phyloP scores from a whole-genome alignment of 2,888 invertebrate species.

The Biston stratarius region DNA sequence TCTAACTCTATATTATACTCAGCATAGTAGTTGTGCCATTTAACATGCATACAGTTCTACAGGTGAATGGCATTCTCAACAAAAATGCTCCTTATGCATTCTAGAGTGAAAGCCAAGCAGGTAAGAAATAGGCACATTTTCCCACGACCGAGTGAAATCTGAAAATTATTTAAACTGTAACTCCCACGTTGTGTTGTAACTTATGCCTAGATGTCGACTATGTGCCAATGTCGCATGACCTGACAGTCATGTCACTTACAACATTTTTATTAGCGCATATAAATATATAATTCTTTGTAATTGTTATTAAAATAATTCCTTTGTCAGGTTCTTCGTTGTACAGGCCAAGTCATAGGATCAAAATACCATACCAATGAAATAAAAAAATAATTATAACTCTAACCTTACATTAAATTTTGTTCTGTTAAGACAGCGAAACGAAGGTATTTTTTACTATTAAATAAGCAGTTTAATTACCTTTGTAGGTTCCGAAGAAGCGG shows the following conservation, averaged over 20 bases:
- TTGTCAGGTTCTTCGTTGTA: not conserved
- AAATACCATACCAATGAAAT: not conserved
- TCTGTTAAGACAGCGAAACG: too few relatives aligned
- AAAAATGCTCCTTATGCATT: not conserved
- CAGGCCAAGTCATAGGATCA: not conserved
- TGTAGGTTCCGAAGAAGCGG: too few relatives aligned
- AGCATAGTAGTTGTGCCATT: not conserved
- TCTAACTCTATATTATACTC: too few relatives aligned
- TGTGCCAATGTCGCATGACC: slow-evolving; percentile 4
- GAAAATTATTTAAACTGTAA: slow-evolving; percentile 48
- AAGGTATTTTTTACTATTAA: too few relatives aligned
- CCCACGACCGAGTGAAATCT: slow-evolving; percentile 60
- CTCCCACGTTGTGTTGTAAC: slow-evolving; percentile 52
- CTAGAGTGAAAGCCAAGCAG: slow-evolving; percentile 57
- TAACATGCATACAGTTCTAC: not conserved
- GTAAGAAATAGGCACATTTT: slow-evolving; percentile 56
- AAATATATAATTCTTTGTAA: not conserved
- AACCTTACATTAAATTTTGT: too few relatives aligned
- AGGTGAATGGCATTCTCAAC: not conserved
- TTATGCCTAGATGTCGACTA: slow-evolving; percentile 4
- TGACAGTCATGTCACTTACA: not conserved
- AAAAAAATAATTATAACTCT: not conserved
- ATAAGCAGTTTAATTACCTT: too few relatives aligned
- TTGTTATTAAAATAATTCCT: slow-evolving; percentile 1
- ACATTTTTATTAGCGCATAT: not conserved